Evolutionary conservation across 2,113 vertebrate genomes (phyloP).

Genomic region (Alectura lathami): DNA sequence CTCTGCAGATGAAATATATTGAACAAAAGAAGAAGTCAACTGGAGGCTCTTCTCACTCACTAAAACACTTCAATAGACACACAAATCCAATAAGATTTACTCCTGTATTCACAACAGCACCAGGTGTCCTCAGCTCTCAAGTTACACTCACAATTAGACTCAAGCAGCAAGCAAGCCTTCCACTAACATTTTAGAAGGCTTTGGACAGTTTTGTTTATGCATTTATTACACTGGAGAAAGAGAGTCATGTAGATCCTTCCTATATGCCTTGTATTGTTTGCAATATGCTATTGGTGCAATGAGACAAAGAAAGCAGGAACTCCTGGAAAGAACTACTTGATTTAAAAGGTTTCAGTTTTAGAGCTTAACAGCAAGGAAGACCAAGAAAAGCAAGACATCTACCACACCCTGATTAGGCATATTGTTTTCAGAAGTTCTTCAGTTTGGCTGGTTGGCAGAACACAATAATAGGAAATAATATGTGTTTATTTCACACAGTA

Average conservation of each 20-base stretch:
- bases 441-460: not conserved
- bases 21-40: not conserved
- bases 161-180: not conserved
- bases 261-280: not conserved
- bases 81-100: not conserved
- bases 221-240: not conserved
- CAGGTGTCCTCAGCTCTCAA: not conserved
- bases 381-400: not conserved
- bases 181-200: not conserved
- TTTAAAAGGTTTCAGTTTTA: not conserved
- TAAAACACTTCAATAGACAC: not conserved
- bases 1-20: not conserved
- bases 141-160: not conserved
- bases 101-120: not conserved
- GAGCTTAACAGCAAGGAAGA: not conserved
- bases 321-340: not conserved
- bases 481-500: not conserved
- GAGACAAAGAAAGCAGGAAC: not conserved
- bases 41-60: not conserved
- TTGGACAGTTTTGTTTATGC: not conserved
- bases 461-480: not conserved
- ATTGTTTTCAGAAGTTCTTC: not conserved
- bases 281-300: not conserved
- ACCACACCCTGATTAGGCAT: not conserved
- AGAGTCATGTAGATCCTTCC: not conserved